phyloP scores from a whole-genome alignment of 2,113 vertebrate species.

The Atrichornis clamosus region DNA sequence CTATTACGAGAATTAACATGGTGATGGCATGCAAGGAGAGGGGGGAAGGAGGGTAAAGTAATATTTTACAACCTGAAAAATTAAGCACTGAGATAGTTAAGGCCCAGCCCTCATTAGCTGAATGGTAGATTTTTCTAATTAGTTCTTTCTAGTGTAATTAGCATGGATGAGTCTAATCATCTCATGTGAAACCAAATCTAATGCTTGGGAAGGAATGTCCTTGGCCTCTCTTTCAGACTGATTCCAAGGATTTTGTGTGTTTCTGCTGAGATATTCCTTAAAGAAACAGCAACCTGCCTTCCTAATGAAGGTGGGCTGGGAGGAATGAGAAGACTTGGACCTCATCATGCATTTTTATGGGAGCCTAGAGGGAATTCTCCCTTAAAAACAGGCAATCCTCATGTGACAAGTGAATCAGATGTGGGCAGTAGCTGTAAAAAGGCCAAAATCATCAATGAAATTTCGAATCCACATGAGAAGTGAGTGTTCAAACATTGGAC shows the following conservation, averaged over 20 bases:
- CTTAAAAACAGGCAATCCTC: not conserved
- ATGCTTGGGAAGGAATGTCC: slow-evolving; percentile 89
- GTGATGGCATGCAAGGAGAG: slow-evolving; percentile 28
- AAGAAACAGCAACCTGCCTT: slow-evolving; percentile 30
- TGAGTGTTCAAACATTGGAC: not conserved
- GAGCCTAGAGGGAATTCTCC: not conserved
- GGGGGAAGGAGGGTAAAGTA: slow-evolving; percentile 48
- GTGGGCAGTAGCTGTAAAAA: not conserved
- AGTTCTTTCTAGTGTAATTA: slow-evolving; percentile 97
- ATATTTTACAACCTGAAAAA: slow-evolving; percentile 79
- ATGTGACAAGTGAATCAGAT: not conserved
- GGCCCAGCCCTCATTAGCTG: slow-evolving; percentile 93
- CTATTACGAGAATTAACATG: slow-evolving; percentile 54
- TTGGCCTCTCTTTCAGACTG: slow-evolving; percentile 89
- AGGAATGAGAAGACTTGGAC: not conserved
- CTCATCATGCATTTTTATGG: not conserved
- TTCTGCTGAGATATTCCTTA: slow-evolving; percentile 48
- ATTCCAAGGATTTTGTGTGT: slow-evolving; percentile 67
- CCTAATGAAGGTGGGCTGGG: not conserved
- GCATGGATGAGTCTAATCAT: slow-evolving; percentile 93
- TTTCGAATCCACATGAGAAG: not conserved
- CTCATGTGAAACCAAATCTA: slow-evolving; percentile 95
- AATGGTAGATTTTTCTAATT: slow-evolving; percentile 96
- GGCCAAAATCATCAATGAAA: not conserved
- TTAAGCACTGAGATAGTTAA: slow-evolving; percentile 84